Evolutionary conservation across 2,113 vertebrate genomes (phyloP).

Genomic region (Carassius gibelio): DNA sequence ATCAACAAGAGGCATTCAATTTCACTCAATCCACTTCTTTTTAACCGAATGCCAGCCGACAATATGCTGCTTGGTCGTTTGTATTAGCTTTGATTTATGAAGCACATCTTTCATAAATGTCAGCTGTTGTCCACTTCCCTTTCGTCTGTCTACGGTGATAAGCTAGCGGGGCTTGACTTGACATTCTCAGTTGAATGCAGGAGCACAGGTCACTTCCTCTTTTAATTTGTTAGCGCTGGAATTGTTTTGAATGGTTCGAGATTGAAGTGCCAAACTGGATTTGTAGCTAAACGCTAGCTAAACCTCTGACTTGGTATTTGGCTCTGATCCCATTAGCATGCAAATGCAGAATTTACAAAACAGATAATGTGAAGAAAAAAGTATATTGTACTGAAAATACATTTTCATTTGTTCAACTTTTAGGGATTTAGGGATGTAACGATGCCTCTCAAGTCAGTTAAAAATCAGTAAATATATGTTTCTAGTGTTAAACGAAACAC

Average conservation of each 20-base stretch:
- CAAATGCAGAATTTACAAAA: constrained; percentile 32
- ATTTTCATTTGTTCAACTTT: background rate
- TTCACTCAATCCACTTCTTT: background rate
- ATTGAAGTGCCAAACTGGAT: constrained; percentile 50
- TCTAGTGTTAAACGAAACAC: no score
- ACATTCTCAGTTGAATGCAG: constrained; percentile 36
- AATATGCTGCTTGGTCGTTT: background rate
- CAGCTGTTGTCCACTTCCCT: constrained; percentile 15
- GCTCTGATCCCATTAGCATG: constrained; percentile 43
- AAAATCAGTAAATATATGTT: no score
- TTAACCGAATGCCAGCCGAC: background rate
- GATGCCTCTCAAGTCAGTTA: no score
- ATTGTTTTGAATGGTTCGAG: constrained; percentile 42
- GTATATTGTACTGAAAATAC: background rate
- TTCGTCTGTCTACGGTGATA: constrained; percentile 9
- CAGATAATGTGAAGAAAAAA: background rate
- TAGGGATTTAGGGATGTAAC: no score
- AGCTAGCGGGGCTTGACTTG: constrained; percentile 33
- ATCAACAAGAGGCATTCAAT: background rate
- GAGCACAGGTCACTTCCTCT: constrained; percentile 43
- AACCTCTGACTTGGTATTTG: constrained; percentile 41
- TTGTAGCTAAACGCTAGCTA: constrained; percentile 26
- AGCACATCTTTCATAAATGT: constrained; percentile 36
- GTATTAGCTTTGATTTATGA: constrained; percentile 10
- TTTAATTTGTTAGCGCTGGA: constrained; percentile 51